phyloP scores from a whole-genome alignment of 2,888 invertebrate genomes.

The Tubulanus polymorphus region DNA sequence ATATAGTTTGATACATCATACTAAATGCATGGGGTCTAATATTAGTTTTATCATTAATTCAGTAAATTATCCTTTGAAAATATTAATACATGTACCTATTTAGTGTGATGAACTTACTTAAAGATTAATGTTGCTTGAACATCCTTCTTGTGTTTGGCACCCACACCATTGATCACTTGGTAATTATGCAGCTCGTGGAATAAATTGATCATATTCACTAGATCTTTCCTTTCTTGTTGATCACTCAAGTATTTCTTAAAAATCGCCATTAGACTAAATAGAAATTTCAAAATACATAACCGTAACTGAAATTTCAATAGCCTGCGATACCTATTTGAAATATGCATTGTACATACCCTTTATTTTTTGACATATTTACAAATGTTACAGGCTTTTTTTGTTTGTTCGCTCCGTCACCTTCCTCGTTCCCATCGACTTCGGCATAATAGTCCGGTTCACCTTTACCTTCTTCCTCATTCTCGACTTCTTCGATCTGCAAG shows the following conservation, averaged over 20 bases:
- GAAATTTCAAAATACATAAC: too few species aligned
- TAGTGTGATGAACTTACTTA: conserved; percentile 35
- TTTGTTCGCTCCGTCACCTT: background rate
- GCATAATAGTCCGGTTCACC: conserved; percentile 4
- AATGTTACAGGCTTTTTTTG: conserved; percentile 6
- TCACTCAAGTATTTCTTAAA: conserved; percentile 47
- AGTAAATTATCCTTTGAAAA: too few species aligned
- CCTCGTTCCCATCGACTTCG: conserved; percentile 7
- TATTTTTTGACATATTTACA: conserved; percentile 8
- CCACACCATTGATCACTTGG: conserved; percentile 25
- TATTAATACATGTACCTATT: too few species aligned
- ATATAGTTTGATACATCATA: too few species aligned
- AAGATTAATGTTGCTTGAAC: conserved; percentile 30
- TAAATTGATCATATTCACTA: conserved; percentile 34
- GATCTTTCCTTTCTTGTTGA: conserved; percentile 34
- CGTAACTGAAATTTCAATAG: too few species aligned
- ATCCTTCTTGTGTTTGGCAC: conserved; percentile 20
- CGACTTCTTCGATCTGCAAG: too few species aligned
- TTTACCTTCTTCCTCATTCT: conserved; percentile 8
- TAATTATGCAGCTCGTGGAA: conserved; percentile 45
- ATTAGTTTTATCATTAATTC: too few species aligned
- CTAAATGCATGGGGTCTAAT: too few species aligned
- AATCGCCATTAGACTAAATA: conserved; percentile 40
- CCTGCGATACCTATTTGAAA: too few species aligned
- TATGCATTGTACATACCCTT: conserved; percentile 12